phyloP scores from a whole-genome alignment of 2,797 vertebrate species.

The Malurus leucopterus region DNA sequence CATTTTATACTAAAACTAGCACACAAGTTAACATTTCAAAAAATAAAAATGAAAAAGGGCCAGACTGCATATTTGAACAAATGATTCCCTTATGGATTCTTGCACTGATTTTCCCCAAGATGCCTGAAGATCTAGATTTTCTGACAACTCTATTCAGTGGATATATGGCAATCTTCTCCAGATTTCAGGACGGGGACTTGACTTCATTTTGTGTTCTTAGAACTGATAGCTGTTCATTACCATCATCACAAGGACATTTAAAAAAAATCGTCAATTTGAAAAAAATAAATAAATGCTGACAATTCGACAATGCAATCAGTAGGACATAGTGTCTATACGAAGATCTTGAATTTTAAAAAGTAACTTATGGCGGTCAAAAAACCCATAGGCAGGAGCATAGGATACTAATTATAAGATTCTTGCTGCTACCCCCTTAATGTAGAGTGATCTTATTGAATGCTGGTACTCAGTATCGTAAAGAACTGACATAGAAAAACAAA shows the following conservation, averaged over 20 bases:
- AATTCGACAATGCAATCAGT: slow-evolving; percentile 86
- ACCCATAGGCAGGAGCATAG: slow-evolving; percentile 89
- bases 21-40: slow-evolving; percentile 71
- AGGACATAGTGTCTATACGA: slow-evolving; percentile 79
- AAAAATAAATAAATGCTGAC: slow-evolving; percentile 86
- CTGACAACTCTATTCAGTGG: slow-evolving; percentile 96
- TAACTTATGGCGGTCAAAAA: slow-evolving; percentile 88
- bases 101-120: slow-evolving; percentile 93
- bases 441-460: slow-evolving; percentile 95
- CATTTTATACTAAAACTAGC: slow-evolving; percentile 63
- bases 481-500: slow-evolving; percentile 99
- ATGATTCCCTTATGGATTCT: slow-evolving; percentile 90
- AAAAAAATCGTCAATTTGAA: slow-evolving; percentile 86
- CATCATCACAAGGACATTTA: slow-evolving; percentile 89
- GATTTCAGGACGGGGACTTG: slow-evolving; percentile 94
- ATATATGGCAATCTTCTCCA: slow-evolving; percentile 90
- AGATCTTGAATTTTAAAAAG: slow-evolving; percentile 75
- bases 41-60: slow-evolving; percentile 62
- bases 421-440: slow-evolving; percentile 97
- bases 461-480: slow-evolving; percentile 98
- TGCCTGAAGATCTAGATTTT: slow-evolving; percentile 92
- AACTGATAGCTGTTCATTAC: slow-evolving; percentile 86
- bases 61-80: slow-evolving; percentile 83
- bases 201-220: slow-evolving; percentile 92
- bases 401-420: slow-evolving; percentile 92